Evolutionary conservation across 2,113 vertebrate species (phyloP).

Genomic region (Paratilapia polleni): DNA sequence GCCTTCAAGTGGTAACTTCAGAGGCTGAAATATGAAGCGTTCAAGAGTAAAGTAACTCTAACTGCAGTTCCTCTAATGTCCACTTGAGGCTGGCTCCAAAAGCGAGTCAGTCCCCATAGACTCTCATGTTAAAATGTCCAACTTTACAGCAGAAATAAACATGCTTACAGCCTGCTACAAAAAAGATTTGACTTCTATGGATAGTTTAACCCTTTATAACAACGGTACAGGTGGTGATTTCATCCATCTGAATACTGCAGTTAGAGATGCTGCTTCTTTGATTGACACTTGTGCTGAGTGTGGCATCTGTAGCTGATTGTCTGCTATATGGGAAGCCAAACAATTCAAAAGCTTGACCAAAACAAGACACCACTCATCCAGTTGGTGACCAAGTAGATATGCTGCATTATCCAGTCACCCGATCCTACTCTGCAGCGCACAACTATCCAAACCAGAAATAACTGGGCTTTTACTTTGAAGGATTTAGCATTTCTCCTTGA

Average conservation of each 20-base stretch:
- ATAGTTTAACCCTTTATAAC: neutral
- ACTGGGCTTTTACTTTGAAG: too few relatives aligned
- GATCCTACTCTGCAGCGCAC: too few relatives aligned
- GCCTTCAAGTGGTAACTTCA: neutral
- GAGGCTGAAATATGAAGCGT: neutral
- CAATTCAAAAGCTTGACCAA: neutral
- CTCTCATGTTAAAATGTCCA: neutral
- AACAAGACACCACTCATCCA: too few relatives aligned
- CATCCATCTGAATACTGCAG: neutral
- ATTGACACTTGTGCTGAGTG: neutral
- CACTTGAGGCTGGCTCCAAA: neutral
- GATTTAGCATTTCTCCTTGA: too few relatives aligned
- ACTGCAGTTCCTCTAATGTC: neutral
- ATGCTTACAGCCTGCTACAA: accelerated
- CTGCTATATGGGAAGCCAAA: neutral
- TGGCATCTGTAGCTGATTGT: neutral
- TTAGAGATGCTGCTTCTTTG: neutral
- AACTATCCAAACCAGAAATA: too few relatives aligned
- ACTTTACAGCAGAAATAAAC: neutral
- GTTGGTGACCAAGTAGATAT: too few relatives aligned
- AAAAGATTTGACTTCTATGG: neutral
- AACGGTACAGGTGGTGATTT: neutral
- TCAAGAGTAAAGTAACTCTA: accelerated
- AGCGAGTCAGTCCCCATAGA: neutral
- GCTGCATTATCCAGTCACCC: too few relatives aligned